Base-by-base conservation (phyloP, 2,797 vertebrate species). In the Vespertilio murinus region DNA sequence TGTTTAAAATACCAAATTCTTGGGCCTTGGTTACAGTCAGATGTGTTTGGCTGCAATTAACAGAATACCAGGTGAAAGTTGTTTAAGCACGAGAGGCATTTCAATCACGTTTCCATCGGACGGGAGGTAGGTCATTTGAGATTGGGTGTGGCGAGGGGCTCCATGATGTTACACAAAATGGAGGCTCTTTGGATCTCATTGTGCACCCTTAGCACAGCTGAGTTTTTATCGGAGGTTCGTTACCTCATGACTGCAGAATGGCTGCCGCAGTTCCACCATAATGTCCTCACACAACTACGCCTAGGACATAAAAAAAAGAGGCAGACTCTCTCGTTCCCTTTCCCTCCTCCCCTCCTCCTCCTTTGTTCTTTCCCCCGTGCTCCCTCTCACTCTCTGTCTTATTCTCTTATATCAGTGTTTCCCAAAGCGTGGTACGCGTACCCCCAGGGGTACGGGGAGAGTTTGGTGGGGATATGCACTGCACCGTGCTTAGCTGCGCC, bases 1-100 rank as follows among this genome's bases (percentile, higher is more conserved):
- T 38, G 25, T 70, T 77, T 86, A 81, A 85, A 88, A 59, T 8
- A 52, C 10, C 35, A 20, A 35, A 47, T 73, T 91, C 80, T 30
- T 79, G 35, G 35, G 5, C 70, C 8, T 71, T 83, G 90, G 35
- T 71, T 75, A 59, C 3, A 77, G 70, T 64, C 20, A 30, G 28
- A 42, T 45, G 17, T 45, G 2, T 59, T 78, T 61, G 59, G 33
- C 33, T 65, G 4, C 20, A 67, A 80, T 89, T 22, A 73, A 77
- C 7, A 78, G 82, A 88, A 65, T 56, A 42, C 13, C 73, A 91
- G 56, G 64, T n/a, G 33, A 74, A 65, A 73, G 20, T 11, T 83
- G 30, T 75, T 74, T 88, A 77, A 69, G 35, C 14, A 91, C 91
- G 82, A 88, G 81, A 84, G 42, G 28, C n/a, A 23, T 42, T 91